Percentiles rank a stretch among this genome's conserved stretches.
Conservation (phyloP, 1,140 invertebrate species). For the Zaprionus capensis region DNA sequence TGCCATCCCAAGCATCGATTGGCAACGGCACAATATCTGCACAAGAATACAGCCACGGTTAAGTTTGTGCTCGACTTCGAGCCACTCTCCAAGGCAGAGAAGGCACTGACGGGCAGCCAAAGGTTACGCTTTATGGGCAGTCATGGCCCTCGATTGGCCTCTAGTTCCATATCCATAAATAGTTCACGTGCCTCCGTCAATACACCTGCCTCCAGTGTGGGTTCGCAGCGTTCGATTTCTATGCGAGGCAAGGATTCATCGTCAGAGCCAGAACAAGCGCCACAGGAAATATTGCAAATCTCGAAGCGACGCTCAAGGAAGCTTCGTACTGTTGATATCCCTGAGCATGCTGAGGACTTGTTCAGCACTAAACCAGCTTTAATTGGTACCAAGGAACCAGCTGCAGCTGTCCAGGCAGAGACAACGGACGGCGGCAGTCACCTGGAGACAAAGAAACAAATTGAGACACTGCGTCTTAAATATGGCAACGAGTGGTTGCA, state of each 20-base stretch:
- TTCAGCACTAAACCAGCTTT: neutral
- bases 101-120: slow-evolving; percentile 83
- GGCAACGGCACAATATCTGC: slow-evolving; percentile 86
- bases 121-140: slow-evolving; percentile 53
- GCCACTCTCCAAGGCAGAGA: slow-evolving; percentile 86
- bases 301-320: slow-evolving; percentile 50
- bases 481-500: slow-evolving; percentile 87
- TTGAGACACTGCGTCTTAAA: slow-evolving; percentile 86
- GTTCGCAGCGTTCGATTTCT: slow-evolving; percentile 64
- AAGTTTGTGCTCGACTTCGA: slow-evolving; percentile 87
- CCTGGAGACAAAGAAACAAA: slow-evolving; percentile 87
- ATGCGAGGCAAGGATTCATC: slow-evolving; percentile 46
- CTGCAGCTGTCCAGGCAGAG: neutral
- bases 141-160: slow-evolving; percentile 39
- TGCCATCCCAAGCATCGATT: slow-evolving; percentile 87
- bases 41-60: slow-evolving; percentile 85
- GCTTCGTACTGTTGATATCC: slow-evolving; percentile 71
- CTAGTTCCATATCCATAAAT: slow-evolving; percentile 63
- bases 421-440: slow-evolving; percentile 63
- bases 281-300: slow-evolving; percentile 18
- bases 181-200: slow-evolving; percentile 50
- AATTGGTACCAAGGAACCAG: slow-evolving; percentile 18
- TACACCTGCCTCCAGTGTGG: slow-evolving; percentile 74
- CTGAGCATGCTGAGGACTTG: slow-evolving; percentile 38
- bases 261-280: slow-evolving; percentile 42